A percentile compares a stretch with the other conserved stretches of the same genome.
Conservation (phyloP, 2,888 invertebrate species). For the Drosophila mimica region DNA sequence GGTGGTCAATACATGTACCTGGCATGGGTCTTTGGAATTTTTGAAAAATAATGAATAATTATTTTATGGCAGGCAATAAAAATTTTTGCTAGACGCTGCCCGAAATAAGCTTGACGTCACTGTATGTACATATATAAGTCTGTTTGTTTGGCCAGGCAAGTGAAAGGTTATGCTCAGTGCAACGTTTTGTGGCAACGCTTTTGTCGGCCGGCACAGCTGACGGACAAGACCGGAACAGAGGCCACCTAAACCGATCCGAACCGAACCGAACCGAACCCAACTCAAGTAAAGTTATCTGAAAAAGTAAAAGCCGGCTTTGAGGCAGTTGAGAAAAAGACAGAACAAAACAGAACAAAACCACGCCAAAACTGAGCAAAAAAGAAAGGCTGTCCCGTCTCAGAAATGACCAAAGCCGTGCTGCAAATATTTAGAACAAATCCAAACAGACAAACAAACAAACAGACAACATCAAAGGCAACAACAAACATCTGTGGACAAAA, state of each 20-base stretch:
- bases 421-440: slow-evolving; percentile 67
- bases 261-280: slow-evolving; percentile 2
- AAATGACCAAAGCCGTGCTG: slow-evolving; percentile 46
- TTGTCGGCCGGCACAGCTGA: slow-evolving; percentile 23
- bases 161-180: slow-evolving; percentile 55
- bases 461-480: slow-evolving; percentile 12
- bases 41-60: no score
- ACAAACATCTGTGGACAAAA: slow-evolving; percentile 18
- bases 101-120: no score
- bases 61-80: no score
- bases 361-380: slow-evolving; percentile 23
- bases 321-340: slow-evolving; percentile 3
- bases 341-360: slow-evolving; percentile 7
- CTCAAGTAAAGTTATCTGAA: slow-evolving; percentile 16
- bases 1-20: no score
- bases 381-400: slow-evolving; percentile 46
- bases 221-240: slow-evolving; percentile 40
- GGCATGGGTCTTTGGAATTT: no score
- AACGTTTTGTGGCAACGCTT: not conserved
- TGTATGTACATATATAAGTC: no score
- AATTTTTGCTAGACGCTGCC: no score
- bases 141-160: slow-evolving; percentile 36
- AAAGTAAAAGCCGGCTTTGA: slow-evolving; percentile 51
- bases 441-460: slow-evolving; percentile 12
- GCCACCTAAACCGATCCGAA: slow-evolving; percentile 8